Evolutionary conservation across 92 coral and sea anemone species (phyloP), one percentile per base, ranked within the genome.

Genomic region (Virgularia gustaviana): DNA sequence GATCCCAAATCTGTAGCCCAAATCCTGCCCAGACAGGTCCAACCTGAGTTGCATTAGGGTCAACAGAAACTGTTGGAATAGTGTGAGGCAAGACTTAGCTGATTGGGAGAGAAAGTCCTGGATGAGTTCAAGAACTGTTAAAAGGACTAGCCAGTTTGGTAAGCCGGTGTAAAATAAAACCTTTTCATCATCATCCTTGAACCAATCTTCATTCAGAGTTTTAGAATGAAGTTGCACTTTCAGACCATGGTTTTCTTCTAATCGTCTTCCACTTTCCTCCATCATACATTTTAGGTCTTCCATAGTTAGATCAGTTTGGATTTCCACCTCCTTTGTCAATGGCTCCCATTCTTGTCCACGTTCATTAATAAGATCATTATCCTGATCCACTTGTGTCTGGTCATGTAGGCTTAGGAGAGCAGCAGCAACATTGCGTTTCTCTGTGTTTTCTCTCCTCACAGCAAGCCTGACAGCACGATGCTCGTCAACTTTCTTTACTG

Each of bases 131-230:
- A 30, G 61, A 32, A 76, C 28, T 49, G 49, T 63, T 45, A 45
- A 49, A 41, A 79, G 55, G 63, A 79, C 36, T 19, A 54, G 73
- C 88, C 88, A 83, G 71, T 57, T 83, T 61, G 88, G 88, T 10
- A 83, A 49, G 7, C 85, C 80, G 18, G 70, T 78, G 41, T 57
- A 83, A 63, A 58, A 70, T 36, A 83, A 45, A n/a, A 49, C 32
- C 45, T 52, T 36, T 52, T 39, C 74, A 19, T 67, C 34, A 67
- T 37, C 32, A 38, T 27, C 74, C 15, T 41, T 37, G 36, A 19
- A 62, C 13, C 16, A 13, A 43, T 20, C 19, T 43, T 43, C 3
- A 0, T 43, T 43, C 0, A 43, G 19, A 43, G 51, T 13, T 43
- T 43, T 43, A 15, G 13, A 15, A 43, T 43, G 51, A 13, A 43